Percentiles rank a stretch among this genome's conserved stretches.
These are phyloP conservation scores for Brotogeris chrysoptera DNA, from an alignment of 2,797 vertebrate genomes.

Conservation along the genomic window DNA sequence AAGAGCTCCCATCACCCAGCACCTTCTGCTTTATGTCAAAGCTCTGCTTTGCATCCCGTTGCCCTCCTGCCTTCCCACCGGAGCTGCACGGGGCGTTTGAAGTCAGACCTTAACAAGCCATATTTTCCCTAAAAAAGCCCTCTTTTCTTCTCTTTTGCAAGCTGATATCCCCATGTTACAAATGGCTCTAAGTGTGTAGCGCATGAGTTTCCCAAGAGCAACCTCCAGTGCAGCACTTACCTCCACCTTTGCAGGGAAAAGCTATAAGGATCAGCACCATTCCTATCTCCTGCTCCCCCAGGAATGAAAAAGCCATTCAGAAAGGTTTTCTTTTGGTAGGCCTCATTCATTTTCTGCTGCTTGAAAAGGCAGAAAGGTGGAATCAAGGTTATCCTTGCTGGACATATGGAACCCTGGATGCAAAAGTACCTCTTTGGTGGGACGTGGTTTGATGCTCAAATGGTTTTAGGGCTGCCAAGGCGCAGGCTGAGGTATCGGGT, in stretches of 20 bases:
- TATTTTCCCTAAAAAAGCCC: neutral
- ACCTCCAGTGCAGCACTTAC: neutral
- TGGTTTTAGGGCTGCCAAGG: neutral
- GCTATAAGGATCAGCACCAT: too few relatives aligned
- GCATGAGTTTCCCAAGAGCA: neutral
- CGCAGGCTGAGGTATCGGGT: neutral
- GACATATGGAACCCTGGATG: neutral
- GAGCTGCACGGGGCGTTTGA: neutral
- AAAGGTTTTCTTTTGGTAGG: fast-evolving
- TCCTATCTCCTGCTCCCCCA: neutral
- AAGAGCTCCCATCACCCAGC: neutral
- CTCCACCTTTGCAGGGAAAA: fast-evolving
- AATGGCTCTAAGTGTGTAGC: fast-evolving
- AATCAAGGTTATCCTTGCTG: neutral
- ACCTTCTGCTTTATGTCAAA: conserved; percentile 11
- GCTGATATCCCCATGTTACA: neutral
- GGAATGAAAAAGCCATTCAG: neutral
- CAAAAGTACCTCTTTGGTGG: neutral
- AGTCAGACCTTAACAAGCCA: neutral
- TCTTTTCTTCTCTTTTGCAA: neutral
- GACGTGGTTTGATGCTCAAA: neutral
- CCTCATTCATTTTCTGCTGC: neutral
- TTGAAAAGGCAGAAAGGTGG: neutral
- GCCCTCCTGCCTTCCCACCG: neutral
- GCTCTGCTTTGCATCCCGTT: neutral